Conservation (phyloP, 2,113 vertebrate genomes). For the Ranitomeya variabilis region DNA sequence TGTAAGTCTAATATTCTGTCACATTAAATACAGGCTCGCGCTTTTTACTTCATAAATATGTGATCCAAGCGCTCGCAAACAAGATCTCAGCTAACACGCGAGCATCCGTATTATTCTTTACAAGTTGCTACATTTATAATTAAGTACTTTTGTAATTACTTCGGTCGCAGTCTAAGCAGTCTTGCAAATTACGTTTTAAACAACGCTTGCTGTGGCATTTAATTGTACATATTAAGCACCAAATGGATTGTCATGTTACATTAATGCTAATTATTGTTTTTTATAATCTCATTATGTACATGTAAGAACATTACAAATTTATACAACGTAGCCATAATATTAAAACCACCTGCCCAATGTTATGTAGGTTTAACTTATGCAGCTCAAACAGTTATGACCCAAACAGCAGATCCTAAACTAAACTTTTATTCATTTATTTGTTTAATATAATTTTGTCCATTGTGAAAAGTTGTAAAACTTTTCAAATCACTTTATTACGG, state of each 20-base stretch:
- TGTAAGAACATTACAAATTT: conserved; percentile 44
- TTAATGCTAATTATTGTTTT: conserved; percentile 58
- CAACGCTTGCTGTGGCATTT: conserved; percentile 49
- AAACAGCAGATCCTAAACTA: no score
- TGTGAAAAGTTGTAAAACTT: no score
- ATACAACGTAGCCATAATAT: no score
- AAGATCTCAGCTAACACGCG: conserved; percentile 19
- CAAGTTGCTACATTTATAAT: conserved; percentile 53
- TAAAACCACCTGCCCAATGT: no score
- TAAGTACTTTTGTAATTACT: conserved; percentile 52
- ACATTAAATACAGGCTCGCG: neutral
- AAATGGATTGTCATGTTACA: conserved; percentile 54
- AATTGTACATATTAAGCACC: conserved; percentile 56
- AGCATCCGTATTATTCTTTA: conserved; percentile 50
- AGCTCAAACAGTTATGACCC: no score
- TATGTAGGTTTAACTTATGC: neutral
- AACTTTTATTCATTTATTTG: no score
- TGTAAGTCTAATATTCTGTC: neutral
- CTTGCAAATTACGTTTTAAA: conserved; percentile 51
- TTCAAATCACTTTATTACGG: no score
- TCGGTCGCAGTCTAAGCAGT: conserved; percentile 52
- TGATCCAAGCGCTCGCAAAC: conserved; percentile 21
- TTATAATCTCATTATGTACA: conserved; percentile 51
- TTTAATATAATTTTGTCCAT: no score
- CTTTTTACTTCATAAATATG: conserved; percentile 33